phyloP scores from a whole-genome alignment of 2,797 vertebrate genomes.

The Epinephelus coioides region DNA sequence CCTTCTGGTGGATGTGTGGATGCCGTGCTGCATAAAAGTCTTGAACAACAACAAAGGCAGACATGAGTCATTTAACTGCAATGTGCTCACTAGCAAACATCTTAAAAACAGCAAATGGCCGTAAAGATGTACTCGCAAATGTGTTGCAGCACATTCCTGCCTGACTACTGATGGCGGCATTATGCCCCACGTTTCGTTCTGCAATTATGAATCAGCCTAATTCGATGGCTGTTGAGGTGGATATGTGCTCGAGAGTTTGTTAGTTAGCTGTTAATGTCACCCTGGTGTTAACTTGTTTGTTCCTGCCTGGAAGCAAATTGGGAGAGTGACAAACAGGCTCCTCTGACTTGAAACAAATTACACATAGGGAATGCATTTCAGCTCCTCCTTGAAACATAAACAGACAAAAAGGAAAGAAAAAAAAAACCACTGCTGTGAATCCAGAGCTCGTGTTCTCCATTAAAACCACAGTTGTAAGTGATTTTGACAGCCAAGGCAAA shows the following conservation, averaged over 20 bases:
- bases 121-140: constrained; percentile 11
- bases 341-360: constrained; percentile 49
- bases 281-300: constrained; percentile 53
- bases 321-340: constrained; percentile 43
- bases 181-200: constrained; percentile 18
- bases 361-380: constrained; percentile 40
- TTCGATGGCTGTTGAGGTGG: constrained; percentile 37
- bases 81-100: constrained; percentile 8
- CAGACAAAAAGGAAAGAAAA: constrained; percentile 17
- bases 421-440: constrained; percentile 33
- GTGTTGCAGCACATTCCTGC: constrained; percentile 17
- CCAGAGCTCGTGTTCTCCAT: constrained; percentile 24
- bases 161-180: constrained; percentile 20
- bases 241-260: constrained; percentile 42
- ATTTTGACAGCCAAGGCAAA: constrained; percentile 42
- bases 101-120: constrained; percentile 1
- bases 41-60: constrained; percentile 4
- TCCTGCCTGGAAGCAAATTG: constrained; percentile 51
- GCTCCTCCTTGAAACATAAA: constrained; percentile 24
- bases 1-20: background rate
- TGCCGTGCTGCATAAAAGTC: background rate
- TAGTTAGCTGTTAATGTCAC: constrained; percentile 49
- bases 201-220: constrained; percentile 50
- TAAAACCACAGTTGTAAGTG: constrained; percentile 23
- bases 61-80: constrained; percentile 26